These are phyloP conservation scores for Apamea anceps DNA, from an alignment of 2,888 invertebrate species.

Conservation along the genomic window DNA sequence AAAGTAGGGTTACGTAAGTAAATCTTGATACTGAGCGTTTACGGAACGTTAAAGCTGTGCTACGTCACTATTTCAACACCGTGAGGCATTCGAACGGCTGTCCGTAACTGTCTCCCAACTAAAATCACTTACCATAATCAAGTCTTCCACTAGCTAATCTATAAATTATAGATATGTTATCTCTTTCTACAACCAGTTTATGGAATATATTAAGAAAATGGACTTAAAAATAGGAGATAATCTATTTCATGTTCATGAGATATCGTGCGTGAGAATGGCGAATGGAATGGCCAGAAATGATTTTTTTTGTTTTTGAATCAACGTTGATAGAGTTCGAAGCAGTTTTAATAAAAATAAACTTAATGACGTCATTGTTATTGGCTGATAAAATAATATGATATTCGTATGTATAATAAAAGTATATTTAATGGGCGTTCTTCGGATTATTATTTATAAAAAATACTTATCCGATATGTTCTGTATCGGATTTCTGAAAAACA, in stretches of 20 bases:
- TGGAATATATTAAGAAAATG: conserved; percentile 75
- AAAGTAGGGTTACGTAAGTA: conserved; percentile 50
- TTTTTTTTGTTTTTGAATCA: conserved; percentile 30
- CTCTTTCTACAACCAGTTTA: conserved; percentile 74
- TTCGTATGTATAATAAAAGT: neutral
- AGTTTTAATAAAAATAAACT: conserved; percentile 17
- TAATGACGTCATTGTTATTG: conserved; percentile 16
- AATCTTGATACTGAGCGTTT: conserved; percentile 54
- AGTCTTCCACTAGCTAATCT: conserved; percentile 74
- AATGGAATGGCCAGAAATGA: conserved; percentile 31
- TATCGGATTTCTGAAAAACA: conserved; percentile 29
- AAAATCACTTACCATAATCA: conserved; percentile 74
- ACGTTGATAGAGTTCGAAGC: conserved; percentile 10
- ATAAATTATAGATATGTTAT: conserved; percentile 80
- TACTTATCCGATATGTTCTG: conserved; percentile 11
- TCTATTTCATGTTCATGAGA: conserved; percentile 64
- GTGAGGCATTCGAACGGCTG: conserved; percentile 62
- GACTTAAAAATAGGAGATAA: conserved; percentile 67
- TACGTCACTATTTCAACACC: conserved; percentile 67
- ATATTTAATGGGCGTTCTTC: neutral
- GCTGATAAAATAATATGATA: neutral
- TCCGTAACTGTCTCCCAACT: conserved; percentile 65
- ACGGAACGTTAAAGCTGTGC: conserved; percentile 51
- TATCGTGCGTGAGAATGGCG: conserved; percentile 67
- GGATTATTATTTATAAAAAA: conserved; percentile 24